Evolutionary conservation across 2,113 vertebrate genomes (phyloP).

Genomic region (Alaudala cheleensis): DNA sequence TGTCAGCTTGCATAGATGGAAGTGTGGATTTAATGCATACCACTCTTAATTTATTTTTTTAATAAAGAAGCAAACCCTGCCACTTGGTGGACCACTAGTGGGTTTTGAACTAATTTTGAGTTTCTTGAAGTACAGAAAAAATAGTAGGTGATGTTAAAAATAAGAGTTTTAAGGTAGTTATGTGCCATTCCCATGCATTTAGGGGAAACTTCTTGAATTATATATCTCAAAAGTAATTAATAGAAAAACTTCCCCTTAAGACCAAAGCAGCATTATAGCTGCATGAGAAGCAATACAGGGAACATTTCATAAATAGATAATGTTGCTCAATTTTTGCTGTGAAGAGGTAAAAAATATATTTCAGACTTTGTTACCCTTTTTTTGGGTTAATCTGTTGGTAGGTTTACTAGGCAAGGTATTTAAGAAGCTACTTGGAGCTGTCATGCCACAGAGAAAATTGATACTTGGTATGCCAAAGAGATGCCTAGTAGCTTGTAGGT

Average conservation of each 20-base stretch:
- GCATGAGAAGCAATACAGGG: not conserved
- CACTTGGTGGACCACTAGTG: not conserved
- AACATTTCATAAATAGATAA: not conserved
- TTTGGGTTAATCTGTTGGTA: not conserved
- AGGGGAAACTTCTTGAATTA: not conserved
- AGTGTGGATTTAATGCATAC: not conserved
- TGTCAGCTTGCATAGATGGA: not conserved
- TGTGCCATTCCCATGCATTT: rapidly evolving
- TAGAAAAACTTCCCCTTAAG: not conserved
- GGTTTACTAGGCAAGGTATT: not conserved
- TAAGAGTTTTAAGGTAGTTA: not conserved
- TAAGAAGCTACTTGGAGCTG: not conserved
- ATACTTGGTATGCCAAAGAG: not conserved
- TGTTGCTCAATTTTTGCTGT: not conserved
- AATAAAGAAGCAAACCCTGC: not conserved
- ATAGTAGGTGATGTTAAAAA: not conserved
- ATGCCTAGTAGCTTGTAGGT: not conserved
- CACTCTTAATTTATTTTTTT: not conserved
- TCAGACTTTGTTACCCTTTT: not conserved
- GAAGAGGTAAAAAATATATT: not conserved
- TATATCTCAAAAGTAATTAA: not conserved
- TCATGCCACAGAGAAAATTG: not conserved
- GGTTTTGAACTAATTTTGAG: not conserved
- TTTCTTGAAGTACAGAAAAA: not conserved
- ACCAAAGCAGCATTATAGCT: not conserved